Percentiles rank a stretch among this genome's conserved stretches.
Conservation (phyloP, 2,888 invertebrate species). For the Geophilus truncorum region DNA sequence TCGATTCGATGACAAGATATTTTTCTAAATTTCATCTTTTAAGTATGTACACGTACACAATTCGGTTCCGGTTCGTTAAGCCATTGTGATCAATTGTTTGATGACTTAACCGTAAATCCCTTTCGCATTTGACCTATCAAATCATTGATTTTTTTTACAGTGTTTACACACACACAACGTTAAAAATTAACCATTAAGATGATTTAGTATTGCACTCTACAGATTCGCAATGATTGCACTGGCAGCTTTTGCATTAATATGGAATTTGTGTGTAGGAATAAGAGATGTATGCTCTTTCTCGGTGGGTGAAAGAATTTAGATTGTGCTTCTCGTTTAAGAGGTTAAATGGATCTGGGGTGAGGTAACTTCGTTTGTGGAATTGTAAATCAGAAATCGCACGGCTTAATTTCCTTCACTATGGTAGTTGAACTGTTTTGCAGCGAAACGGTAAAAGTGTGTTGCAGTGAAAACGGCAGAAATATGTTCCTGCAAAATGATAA, state of each 20-base stretch:
- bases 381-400: background rate
- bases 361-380: background rate
- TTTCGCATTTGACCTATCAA: background rate
- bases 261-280: background rate
- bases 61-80: background rate
- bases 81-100: background rate
- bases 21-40: conserved; percentile 1
- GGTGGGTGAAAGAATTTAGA: background rate
- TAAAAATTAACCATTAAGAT: background rate
- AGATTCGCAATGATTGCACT: background rate
- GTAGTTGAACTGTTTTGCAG: too few relatives aligned
- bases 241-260: background rate
- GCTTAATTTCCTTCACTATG: too few relatives aligned
- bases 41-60: background rate
- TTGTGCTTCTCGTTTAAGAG: background rate
- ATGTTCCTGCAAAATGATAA: too few relatives aligned
- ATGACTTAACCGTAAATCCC: background rate
- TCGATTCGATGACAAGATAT: conserved; percentile 24
- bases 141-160: background rate
- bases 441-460: too few relatives aligned
- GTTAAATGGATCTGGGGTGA: background rate
- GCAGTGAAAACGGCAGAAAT: too few relatives aligned
- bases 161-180: background rate
- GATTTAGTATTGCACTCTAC: background rate
- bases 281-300: background rate